Percentiles rank a stretch among this genome's conserved stretches.
phyloP scores from a whole-genome alignment of 2,888 invertebrate genomes.

The Salticus scenicus region DNA sequence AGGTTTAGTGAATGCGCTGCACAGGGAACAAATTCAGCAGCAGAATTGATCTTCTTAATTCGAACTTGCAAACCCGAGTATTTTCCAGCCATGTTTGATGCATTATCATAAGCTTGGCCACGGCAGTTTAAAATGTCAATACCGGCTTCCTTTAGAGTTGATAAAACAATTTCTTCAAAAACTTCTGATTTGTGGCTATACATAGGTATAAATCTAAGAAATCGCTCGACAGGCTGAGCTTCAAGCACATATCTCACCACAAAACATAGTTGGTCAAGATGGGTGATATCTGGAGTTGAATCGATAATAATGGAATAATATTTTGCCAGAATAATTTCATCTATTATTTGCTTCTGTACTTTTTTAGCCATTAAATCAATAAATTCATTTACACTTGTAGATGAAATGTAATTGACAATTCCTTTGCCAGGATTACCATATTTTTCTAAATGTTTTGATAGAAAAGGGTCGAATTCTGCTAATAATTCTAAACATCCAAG shows the following conservation, averaged over 20 bases:
- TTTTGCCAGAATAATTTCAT: neutral
- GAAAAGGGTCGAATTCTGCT: slow-evolving; percentile 74
- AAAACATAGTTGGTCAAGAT: neutral
- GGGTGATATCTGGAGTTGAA: neutral
- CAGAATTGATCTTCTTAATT: too few species aligned
- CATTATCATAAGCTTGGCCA: neutral
- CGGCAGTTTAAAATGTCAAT: too few species aligned
- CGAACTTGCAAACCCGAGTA: too few species aligned
- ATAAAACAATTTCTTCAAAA: neutral
- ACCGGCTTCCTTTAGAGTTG: neutral
- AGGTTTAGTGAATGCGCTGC: too few species aligned
- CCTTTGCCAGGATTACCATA: slow-evolving; percentile 73
- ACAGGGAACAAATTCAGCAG: too few species aligned
- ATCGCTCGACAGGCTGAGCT: too few species aligned
- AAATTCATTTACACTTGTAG: slow-evolving; percentile 74
- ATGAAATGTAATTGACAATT: slow-evolving; percentile 72
- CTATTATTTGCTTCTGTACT: neutral
- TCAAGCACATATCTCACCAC: neutral
- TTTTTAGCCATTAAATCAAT: slow-evolving; percentile 70
- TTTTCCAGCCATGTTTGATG: too few species aligned
- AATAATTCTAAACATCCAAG: slow-evolving; percentile 73
- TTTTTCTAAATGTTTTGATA: slow-evolving; percentile 72
- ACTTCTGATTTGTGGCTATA: too few species aligned
- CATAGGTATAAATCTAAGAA: neutral
- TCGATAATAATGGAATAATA: neutral